Evolutionary conservation across 2,113 vertebrate genomes (phyloP).

Genomic region (Dunckerocampus dactyliophorus): DNA sequence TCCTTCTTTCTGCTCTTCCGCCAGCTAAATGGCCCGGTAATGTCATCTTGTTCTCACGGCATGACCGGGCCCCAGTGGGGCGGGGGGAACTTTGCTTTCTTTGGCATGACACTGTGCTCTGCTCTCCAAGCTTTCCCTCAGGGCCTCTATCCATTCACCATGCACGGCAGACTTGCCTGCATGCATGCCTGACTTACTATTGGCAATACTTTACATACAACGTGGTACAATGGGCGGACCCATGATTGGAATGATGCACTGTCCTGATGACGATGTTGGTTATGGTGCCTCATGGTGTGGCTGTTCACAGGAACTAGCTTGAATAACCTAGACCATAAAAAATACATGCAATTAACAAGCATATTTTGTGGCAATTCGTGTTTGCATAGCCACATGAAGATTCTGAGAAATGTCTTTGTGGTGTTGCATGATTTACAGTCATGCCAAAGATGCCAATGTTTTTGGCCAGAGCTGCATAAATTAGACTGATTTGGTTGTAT

Average conservation of each 20-base stretch:
- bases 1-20: constrained; percentile 49
- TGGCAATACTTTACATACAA: constrained; percentile 71
- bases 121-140: constrained; percentile 61
- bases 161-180: constrained; percentile 38
- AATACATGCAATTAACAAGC: constrained; percentile 60
- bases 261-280: constrained; percentile 59
- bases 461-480: too few relatives aligned
- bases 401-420: neutral
- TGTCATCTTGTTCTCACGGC: constrained; percentile 65
- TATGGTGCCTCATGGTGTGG: constrained; percentile 43
- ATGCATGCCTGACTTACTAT: constrained; percentile 63
- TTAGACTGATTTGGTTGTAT: too few relatives aligned
- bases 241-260: constrained; percentile 73
- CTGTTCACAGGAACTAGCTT: constrained; percentile 25
- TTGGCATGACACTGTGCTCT: constrained; percentile 61
- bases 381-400: constrained; percentile 1
- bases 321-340: constrained; percentile 43
- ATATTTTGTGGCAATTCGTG: neutral
- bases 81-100: constrained; percentile 52
- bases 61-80: constrained; percentile 49
- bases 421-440: neutral
- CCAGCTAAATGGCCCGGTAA: constrained; percentile 69
- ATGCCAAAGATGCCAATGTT: too few relatives aligned
- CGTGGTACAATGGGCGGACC: constrained; percentile 60
- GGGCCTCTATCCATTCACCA: constrained; percentile 60